phyloP scores from a whole-genome alignment of 2,888 invertebrate genomes.

The Lamellibrachia satsuma region DNA sequence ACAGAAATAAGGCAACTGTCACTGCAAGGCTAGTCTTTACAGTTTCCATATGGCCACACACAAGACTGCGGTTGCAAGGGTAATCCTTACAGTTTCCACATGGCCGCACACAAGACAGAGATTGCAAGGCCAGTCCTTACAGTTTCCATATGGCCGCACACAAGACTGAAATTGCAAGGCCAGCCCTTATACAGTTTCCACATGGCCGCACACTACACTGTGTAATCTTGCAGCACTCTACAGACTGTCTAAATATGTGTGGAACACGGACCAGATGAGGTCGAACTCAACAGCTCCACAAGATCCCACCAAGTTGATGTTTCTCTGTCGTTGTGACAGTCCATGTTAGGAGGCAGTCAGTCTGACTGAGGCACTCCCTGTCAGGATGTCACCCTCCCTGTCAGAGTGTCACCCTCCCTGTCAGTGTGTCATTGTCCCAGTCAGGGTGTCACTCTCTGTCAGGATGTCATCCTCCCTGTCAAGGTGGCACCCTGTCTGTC shows the following conservation, averaged over 20 bases:
- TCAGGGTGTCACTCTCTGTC: too few relatives aligned
- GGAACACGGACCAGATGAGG: too few relatives aligned
- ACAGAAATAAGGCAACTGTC: not conserved
- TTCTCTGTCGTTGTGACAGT: not conserved
- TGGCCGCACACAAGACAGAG: not conserved
- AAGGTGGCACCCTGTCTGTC: too few relatives aligned
- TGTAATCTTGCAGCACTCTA: too few relatives aligned
- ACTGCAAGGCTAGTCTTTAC: not conserved
- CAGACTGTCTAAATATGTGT: too few relatives aligned
- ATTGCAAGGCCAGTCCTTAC: too few relatives aligned
- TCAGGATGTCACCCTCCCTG: not conserved
- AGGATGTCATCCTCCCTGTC: too few relatives aligned
- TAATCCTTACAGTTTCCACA: not conserved
- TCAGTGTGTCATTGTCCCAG: too few relatives aligned
- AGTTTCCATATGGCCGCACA: not conserved
- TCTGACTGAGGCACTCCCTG: not conserved
- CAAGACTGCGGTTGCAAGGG: not conserved
- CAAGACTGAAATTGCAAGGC: not conserved
- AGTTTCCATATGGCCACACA: not conserved
- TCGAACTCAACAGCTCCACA: too few relatives aligned
- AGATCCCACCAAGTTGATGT: too few relatives aligned
- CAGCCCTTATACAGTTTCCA: not conserved
- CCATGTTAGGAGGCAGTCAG: not conserved
- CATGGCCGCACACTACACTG: not conserved
- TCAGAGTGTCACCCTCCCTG: too few relatives aligned